These are phyloP conservation scores for Hypomecis atomaria DNA, from an alignment of 2,888 invertebrate species.

Conservation along the genomic window DNA sequence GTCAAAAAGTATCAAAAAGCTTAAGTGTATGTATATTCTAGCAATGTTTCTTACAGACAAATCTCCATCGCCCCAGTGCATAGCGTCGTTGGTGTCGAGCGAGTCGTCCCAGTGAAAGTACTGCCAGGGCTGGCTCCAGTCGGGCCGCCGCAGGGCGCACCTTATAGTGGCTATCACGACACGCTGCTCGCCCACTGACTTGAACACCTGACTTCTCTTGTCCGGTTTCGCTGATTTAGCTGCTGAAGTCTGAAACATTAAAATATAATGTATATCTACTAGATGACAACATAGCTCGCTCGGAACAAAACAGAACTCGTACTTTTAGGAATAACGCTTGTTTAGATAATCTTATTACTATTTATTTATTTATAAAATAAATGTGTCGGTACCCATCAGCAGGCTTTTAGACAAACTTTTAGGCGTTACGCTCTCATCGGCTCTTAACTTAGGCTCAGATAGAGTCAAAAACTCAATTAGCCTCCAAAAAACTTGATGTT, in stretches of 20 bases:
- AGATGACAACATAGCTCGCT: too few species aligned
- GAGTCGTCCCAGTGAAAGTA: conserved; percentile 85
- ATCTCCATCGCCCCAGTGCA: conserved; percentile 76
- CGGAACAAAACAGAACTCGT: too few species aligned
- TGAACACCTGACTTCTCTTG: conserved; percentile 60
- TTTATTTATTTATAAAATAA: too few species aligned
- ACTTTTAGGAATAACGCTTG: too few species aligned
- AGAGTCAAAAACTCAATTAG: too few species aligned
- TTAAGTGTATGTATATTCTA: neutral
- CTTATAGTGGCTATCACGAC: conserved; percentile 76
- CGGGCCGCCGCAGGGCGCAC: conserved; percentile 72
- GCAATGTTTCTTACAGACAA: conserved; percentile 60
- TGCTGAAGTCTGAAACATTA: conserved; percentile 43
- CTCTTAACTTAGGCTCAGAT: too few species aligned
- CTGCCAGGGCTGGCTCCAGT: conserved; percentile 82
- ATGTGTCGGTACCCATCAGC: too few species aligned
- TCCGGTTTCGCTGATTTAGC: conserved; percentile 57
- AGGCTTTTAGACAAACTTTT: too few species aligned
- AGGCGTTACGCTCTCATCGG: too few species aligned
- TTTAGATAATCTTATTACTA: too few species aligned
- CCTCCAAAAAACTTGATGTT: too few species aligned
- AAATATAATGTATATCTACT: too few species aligned
- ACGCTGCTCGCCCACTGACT: conserved; percentile 56
- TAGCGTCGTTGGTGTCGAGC: conserved; percentile 69
- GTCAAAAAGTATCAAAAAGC: neutral